A percentile compares a stretch with the other conserved stretches of the same genome.
Conservation (phyloP, 2,113 vertebrate genomes). For the Chrysemys picta region DNA sequence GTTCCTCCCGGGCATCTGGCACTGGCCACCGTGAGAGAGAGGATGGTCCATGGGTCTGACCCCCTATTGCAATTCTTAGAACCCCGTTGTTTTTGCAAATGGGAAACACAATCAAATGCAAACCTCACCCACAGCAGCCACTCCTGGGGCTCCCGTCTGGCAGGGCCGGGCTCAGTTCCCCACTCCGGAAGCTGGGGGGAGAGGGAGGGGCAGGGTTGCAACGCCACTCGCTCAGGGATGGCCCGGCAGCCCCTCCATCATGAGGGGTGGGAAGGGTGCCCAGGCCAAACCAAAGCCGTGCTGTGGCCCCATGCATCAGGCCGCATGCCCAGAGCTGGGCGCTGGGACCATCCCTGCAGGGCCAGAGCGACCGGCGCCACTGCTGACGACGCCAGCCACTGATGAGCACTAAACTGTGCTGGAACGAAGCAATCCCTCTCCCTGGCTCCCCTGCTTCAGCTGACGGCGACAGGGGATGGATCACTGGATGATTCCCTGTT, state of each 20-base stretch:
- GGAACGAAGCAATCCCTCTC: background rate
- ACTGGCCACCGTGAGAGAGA: background rate
- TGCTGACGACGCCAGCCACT: background rate
- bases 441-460: background rate
- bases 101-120: background rate
- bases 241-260: too few relatives aligned
- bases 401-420: background rate
- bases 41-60: background rate
- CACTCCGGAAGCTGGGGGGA: accelerated
- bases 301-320: too few relatives aligned
- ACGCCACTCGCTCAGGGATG: background rate
- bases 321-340: background rate
- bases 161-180: background rate
- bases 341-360: background rate
- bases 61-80: background rate
- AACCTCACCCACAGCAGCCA: background rate
- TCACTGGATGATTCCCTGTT: too few relatives aligned
- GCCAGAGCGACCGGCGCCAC: background rate
- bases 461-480: background rate
- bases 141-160: background rate
- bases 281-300: background rate
- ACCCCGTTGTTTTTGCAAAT: background rate
- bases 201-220: too few relatives aligned
- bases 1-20: background rate
- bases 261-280: background rate